phyloP scores from a whole-genome alignment of 2,888 invertebrate genomes.

The Mylabris sibirica region DNA sequence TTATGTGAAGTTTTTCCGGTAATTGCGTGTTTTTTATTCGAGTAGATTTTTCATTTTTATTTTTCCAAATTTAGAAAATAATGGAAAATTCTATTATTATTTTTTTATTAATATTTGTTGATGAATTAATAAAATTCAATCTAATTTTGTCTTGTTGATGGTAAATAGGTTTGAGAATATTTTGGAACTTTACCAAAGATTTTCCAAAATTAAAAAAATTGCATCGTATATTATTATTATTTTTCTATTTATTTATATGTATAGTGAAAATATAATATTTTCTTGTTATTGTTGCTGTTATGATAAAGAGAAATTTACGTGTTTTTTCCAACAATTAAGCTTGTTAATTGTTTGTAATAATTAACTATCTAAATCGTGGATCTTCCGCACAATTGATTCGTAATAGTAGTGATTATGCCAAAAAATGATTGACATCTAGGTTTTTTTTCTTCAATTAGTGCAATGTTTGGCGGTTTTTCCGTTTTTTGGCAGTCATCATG shows the following conservation, averaged over 20 bases:
- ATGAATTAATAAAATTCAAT: not conserved
- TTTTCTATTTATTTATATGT: not conserved
- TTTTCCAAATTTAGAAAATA: too few species aligned
- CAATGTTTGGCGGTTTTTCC: too few species aligned
- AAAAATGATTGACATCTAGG: too few species aligned
- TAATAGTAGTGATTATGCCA: too few species aligned
- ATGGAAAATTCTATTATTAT: too few species aligned
- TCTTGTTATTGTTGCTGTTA: not conserved
- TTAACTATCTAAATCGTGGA: not conserved
- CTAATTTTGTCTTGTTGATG: constrained; percentile 3
- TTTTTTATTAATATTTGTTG: too few species aligned
- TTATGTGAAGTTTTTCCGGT: not conserved
- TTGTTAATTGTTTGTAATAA: not conserved
- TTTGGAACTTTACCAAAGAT: not conserved
- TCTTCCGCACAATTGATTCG: not conserved
- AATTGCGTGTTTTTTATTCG: not conserved
- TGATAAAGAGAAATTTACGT: not conserved
- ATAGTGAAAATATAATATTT: not conserved
- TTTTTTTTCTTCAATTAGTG: too few species aligned
- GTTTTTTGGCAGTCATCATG: too few species aligned
- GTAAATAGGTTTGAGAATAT: constrained; percentile 1
- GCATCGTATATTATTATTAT: not conserved
- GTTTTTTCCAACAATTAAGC: not conserved
- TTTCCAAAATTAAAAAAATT: not conserved
- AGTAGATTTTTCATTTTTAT: too few species aligned